A percentile compares a stretch with the other conserved stretches of the same genome.
These are phyloP conservation scores for Enoplosus armatus DNA, from an alignment of 2,797 vertebrate genomes.

Conservation along the genomic window DNA sequence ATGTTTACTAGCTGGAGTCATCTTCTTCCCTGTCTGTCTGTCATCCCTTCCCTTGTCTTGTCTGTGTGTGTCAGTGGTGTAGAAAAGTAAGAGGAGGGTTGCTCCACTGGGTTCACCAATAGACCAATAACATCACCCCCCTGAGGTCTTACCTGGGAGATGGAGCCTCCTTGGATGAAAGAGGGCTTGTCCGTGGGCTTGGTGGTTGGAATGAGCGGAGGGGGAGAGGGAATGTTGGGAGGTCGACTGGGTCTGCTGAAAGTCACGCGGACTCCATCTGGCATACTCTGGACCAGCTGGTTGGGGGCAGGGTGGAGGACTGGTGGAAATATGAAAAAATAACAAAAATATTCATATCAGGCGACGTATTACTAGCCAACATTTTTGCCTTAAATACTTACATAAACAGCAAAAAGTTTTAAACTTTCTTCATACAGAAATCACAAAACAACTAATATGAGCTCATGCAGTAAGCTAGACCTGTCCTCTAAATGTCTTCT, in stretches of 20 bases:
- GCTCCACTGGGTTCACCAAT: not conserved
- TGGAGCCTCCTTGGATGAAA: conserved; percentile 98
- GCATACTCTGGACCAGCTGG: conserved; percentile 91
- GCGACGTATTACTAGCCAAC: not conserved
- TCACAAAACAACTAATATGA: not conserved
- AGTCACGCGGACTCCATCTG: conserved; percentile 92
- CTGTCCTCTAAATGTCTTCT: conserved; percentile 10
- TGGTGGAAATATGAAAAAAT: conserved; percentile 66
- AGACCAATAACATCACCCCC: not conserved
- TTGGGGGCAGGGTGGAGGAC: conserved; percentile 95
- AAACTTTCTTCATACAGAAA: not conserved
- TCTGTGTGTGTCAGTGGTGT: not conserved
- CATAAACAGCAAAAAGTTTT: not conserved
- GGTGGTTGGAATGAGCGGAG: conserved; percentile 98
- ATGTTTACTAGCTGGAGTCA: not conserved
- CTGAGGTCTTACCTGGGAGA: conserved; percentile 91
- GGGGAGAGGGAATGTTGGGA: conserved; percentile 92
- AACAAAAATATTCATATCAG: not conserved
- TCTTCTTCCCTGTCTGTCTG: not conserved
- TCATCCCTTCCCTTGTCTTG: not conserved
- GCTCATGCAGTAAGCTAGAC: conserved; percentile 7
- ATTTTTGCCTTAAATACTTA: conserved; percentile 20
- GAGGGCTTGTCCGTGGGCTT: conserved; percentile 98
- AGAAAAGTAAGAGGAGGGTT: not conserved
- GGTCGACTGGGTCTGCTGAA: conserved; percentile 93